A percentile compares a stretch with the other conserved stretches of the same genome.
These are phyloP conservation scores for Oncorhynchus mykiss DNA, from an alignment of 2,113 vertebrate genomes.

Conservation along the genomic window DNA sequence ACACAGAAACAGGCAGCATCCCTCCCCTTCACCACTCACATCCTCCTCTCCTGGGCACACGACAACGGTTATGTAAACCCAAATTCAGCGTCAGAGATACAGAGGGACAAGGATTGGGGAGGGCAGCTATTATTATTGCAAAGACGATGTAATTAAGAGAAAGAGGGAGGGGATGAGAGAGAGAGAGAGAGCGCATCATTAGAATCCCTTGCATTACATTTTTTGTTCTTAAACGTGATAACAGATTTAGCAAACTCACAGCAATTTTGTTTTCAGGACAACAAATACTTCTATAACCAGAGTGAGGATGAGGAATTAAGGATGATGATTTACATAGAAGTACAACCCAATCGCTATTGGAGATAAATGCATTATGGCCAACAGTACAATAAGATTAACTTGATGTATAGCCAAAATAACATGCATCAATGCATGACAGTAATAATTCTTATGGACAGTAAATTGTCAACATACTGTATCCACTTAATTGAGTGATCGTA, in stretches of 20 bases:
- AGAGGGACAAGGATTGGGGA: not conserved
- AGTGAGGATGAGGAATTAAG: too few species aligned
- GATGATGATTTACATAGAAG: too few species aligned
- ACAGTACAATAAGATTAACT: not conserved
- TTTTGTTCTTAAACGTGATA: too few species aligned
- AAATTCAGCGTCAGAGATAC: constrained; percentile 7
- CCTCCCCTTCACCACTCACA: not conserved
- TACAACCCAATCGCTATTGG: too few species aligned
- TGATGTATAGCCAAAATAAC: not conserved
- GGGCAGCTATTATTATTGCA: not conserved
- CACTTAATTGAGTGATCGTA: not conserved
- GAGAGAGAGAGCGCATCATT: not conserved
- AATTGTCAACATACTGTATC: not conserved
- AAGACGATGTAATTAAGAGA: not conserved
- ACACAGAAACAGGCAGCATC: constrained; percentile 1
- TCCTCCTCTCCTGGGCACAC: constrained; percentile 3
- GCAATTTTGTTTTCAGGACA: too few species aligned
- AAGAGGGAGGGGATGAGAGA: not conserved
- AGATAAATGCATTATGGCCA: not conserved
- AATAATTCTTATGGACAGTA: not conserved
- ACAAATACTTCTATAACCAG: too few species aligned
- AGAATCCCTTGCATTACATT: not conserved
- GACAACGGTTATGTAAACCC: constrained; percentile 35
- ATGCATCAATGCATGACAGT: not conserved
- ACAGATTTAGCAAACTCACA: too few species aligned